Base-by-base conservation (phyloP, 2,888 invertebrate genomes). In the Drosophila kokeensis region DNA sequence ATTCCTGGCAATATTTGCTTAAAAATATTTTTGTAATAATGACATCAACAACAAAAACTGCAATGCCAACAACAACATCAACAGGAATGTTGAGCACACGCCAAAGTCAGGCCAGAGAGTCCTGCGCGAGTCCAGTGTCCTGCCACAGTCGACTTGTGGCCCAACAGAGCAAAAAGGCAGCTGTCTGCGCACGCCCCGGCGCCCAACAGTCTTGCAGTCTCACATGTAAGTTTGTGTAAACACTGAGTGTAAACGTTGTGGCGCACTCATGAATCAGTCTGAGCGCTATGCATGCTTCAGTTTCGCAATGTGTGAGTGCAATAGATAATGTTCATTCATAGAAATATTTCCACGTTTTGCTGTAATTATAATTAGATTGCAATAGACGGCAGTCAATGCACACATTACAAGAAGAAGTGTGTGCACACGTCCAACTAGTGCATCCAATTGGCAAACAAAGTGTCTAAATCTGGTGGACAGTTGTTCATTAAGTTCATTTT, bases 171-270 rank as follows among this genome's bases (percentile, higher is more conserved):
- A 40, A 24, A 18, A 21, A 40, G 8, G 7, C 55, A 40, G 13
- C 36, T 29, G 30, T 7, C 38, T 54, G 73, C 48, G 11, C 57
- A 36, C 60, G 62, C 8, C 4, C 49, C 18, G 24, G 42, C 48
- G 58, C 38, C 34, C 29, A 24, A 40, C 68, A 63, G 42, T 21
- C 36, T 15, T 15, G 27, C 68, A 54, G 36, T 40, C 6, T 4
- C 24, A 7, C 38, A 4, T 53, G 79, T 69, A 76, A 76, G 72
- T 76, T 36, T 30, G 3, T 21, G 50, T 21, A 18, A 38, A 0
- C 32, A 32, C 32, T 11, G 32, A 32, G 32, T 32, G 32, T 4
- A 32, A 32, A 11, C 10, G 32, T 1, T 32, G 32, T 10, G 10
- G 32, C 27, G 2, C 15, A 27, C 15, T 48, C 15, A 21, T 30